Evolutionary conservation across 1,140 invertebrate species (phyloP), one percentile per base, ranked within the genome.

Genomic region (Theocolax elegans): DNA sequence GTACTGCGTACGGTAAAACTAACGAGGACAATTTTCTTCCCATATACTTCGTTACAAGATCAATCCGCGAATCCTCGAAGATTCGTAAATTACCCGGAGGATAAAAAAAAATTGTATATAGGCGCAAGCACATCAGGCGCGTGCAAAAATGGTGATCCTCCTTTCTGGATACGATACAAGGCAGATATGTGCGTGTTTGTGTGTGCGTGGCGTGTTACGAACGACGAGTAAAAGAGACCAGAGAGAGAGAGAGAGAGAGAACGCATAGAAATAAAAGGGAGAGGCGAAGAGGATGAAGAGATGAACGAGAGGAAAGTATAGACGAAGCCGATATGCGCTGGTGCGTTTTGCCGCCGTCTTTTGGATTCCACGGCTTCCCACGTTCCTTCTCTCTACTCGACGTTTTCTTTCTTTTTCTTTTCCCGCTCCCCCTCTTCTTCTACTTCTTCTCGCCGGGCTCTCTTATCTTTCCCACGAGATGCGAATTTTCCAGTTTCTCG

Each of bases 401-500:
- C 29, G 15, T 29, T 35, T 29, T n/a, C 29, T 35, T 38, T 56
- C 10, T 21, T 12, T n/a, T 1, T 10, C 21, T 10, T 56, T 7
- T 56, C 53, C 31, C 51, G 10, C 49, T 27, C 27, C 13, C n/a
- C 8, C 19, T n/a, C 10, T 54, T 7, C 15, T 13, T 29, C 9
- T 8, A 1, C 13, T 25, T 21, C 17, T 35, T 10, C 23, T 29
- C 40, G 1, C 6, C 38, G 21, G 48, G 4, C n/a, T 12, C 40
- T 12, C 25, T 27, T 15, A 29, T 53, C 66, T 42, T 68, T 68
- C 66, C 46, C 56, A 53, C 66, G 56, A 21, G 66, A 53, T 15
- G 56, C 46, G 56, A 68, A 40, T 53, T 68, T 62, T 60, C 58
- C 58, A 58, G 56, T 40, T 21, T 17, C 54, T 42, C 27, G 46